Evolutionary conservation across 2,888 invertebrate genomes (phyloP), one percentile per base, ranked within the genome.

Genomic region (Fabriciana adippe): DNA sequence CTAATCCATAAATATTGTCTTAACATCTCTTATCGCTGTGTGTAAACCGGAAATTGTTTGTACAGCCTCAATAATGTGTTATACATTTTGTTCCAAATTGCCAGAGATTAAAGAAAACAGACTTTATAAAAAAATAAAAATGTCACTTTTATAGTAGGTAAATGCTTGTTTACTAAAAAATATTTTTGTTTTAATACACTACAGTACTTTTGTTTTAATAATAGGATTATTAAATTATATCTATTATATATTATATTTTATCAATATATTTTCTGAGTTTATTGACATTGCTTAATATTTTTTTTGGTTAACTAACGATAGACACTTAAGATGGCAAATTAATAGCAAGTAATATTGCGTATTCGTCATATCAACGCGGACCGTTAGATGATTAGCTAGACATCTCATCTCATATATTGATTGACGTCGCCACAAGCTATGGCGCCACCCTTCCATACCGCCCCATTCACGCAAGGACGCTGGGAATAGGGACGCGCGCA

Each of bases 401-500:
- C 81, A 82, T 81, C 83, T 86, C 87, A 87, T 92, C 90, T 87
- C 85, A 86, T 85, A 89, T 92, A 92, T 92, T 92, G 92, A 92
- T 92, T 92, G 91, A 91, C 87, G 87, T 85, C 83, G 74, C 84
- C 84, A 81, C 84, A 82, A 84, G 81, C 88, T 79, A 87, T 83
- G 85, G 87, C 87, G 88, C 89, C 91, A 90, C 90, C 92, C 92
- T 84, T 82, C 81, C 76, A 84, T 86, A 78, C 89, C 87, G 85
- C 90, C 92, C 92, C 90, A 87, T 88, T 84, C 80, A 88, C 83
- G 83, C 89, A 89, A 90, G 91, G 88, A 88, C 89, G 86, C 81
- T 85, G 88, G 90, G 91, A 90, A 88, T 81, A 89, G 90, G 91
- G 90, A 89, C 92, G 92, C 92, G 91, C 84, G 84, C 85, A 86